These are phyloP conservation scores for Melanargia galathea DNA, from an alignment of 2,888 invertebrate species.

Conservation along the genomic window DNA sequence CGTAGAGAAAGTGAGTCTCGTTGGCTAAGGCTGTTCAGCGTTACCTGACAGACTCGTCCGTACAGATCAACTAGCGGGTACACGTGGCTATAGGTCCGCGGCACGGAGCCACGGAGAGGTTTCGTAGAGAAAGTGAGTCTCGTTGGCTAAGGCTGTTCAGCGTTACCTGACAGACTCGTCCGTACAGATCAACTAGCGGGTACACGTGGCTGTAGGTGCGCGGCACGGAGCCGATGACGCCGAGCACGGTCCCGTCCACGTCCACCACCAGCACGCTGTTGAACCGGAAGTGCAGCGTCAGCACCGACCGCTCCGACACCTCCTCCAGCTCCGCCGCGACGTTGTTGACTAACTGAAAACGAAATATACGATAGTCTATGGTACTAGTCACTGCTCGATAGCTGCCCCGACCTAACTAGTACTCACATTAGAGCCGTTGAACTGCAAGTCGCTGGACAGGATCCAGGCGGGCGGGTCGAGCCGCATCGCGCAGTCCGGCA, in stretches of 20 bases:
- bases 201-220: constrained; percentile 82
- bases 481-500: constrained; percentile 87
- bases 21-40: too few species aligned
- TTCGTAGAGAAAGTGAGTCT: too few species aligned
- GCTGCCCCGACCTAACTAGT: too few species aligned
- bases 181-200: constrained; percentile 94
- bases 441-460: constrained; percentile 90
- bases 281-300: constrained; percentile 90
- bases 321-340: constrained; percentile 87
- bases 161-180: constrained; percentile 90
- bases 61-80: too few species aligned
- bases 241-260: constrained; percentile 88
- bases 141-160: too few species aligned
- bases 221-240: constrained; percentile 87
- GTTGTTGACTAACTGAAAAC: constrained; percentile 45
- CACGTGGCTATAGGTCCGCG: too few species aligned
- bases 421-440: constrained; percentile 89
- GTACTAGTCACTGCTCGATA: too few species aligned
- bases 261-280: constrained; percentile 87
- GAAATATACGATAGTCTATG: neutral
- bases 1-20: too few species aligned
- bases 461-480: constrained; percentile 92
- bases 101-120: too few species aligned
- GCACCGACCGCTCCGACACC: constrained; percentile 86
- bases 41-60: too few species aligned